phyloP scores from a whole-genome alignment of 2,113 vertebrate genomes.

The Bothrops jararaca region DNA sequence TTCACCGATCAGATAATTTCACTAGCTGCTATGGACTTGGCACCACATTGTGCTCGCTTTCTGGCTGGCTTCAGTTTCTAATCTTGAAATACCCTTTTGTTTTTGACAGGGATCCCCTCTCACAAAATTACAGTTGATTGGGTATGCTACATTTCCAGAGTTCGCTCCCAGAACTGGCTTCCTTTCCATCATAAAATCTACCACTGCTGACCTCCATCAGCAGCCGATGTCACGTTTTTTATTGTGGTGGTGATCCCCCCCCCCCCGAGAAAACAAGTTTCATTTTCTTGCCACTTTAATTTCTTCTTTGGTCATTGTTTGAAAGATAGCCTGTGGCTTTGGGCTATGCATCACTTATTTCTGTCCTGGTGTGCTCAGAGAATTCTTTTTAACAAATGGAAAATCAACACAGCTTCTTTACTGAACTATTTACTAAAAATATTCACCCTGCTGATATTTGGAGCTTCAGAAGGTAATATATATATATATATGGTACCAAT shows the following conservation, averaged over 20 bases:
- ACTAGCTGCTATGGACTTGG: neutral
- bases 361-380: neutral
- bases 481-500: neutral
- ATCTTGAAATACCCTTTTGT: neutral
- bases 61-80: neutral
- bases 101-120: neutral
- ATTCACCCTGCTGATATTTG: neutral
- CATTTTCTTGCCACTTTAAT: neutral
- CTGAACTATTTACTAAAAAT: neutral
- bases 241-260: neutral
- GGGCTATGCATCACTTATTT: constrained; percentile 10
- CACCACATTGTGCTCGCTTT: neutral
- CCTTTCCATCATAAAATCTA: neutral
- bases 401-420: neutral
- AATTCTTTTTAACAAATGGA: neutral
- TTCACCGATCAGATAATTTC: neutral
- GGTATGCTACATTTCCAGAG: neutral
- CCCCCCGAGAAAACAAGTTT: neutral
- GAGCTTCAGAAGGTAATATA: neutral
- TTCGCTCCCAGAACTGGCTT: neutral
- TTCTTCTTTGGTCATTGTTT: neutral
- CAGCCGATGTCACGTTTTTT: constrained; percentile 2
- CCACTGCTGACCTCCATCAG: neutral
- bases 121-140: neutral
- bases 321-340: constrained; percentile 8